These are phyloP conservation scores for Eulemur macaco DNA, from an alignment of 2,113 vertebrate species.

Conservation along the genomic window DNA sequence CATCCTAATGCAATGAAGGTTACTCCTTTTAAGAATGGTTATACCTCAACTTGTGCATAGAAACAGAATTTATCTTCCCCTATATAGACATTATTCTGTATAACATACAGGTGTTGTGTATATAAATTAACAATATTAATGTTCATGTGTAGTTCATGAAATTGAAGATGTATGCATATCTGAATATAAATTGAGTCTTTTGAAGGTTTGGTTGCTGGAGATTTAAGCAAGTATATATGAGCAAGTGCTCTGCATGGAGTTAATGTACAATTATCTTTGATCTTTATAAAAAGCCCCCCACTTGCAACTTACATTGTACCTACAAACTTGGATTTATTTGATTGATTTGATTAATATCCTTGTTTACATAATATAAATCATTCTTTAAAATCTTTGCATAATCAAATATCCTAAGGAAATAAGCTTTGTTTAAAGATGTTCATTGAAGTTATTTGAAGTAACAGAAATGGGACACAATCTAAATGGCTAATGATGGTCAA, in stretches of 20 bases:
- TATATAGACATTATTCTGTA: background rate
- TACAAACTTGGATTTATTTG: background rate
- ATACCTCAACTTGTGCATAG: background rate
- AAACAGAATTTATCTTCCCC: slow-evolving; percentile 24
- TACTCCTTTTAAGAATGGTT: background rate
- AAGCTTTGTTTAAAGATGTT: background rate
- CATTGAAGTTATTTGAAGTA: background rate
- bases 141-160: background rate
- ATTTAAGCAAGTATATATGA: background rate
- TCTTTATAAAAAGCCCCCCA: background rate
- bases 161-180: background rate
- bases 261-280: background rate
- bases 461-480: background rate
- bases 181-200: background rate
- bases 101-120: background rate
- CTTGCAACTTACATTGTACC: background rate
- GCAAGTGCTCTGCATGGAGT: background rate
- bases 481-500: background rate
- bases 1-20: background rate
- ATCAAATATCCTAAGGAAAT: background rate
- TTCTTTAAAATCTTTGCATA: background rate
- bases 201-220: background rate
- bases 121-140: slow-evolving; percentile 40
- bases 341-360: background rate
- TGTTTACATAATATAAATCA: background rate